These are phyloP conservation scores for Clostera curtula DNA, from an alignment of 2,888 invertebrate genomes.

Conservation along the genomic window DNA sequence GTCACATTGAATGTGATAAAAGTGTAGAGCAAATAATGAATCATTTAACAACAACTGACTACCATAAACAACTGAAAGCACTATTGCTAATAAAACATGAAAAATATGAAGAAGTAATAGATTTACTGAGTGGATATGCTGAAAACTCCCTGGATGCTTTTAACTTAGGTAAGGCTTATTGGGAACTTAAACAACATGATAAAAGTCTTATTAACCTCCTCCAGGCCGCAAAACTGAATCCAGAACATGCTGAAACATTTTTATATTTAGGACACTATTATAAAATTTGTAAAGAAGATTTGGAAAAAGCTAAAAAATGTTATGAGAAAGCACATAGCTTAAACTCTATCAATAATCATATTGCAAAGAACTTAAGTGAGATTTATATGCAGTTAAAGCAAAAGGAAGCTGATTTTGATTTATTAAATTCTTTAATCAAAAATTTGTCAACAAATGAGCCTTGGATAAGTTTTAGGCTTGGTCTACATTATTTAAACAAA, in stretches of 20 bases:
- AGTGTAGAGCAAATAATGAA: constrained; percentile 36
- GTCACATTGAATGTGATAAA: constrained; percentile 49
- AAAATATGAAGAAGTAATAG: constrained; percentile 71
- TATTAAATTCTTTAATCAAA: constrained; percentile 69
- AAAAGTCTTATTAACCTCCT: constrained; percentile 78
- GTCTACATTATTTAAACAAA: constrained; percentile 84
- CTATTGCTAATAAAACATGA: constrained; percentile 62
- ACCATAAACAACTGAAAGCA: constrained; percentile 61
- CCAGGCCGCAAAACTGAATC: constrained; percentile 82
- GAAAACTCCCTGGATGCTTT: constrained; percentile 70
- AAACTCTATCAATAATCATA: constrained; percentile 78
- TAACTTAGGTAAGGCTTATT: constrained; percentile 76
- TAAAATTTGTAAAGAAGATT: constrained; percentile 74
- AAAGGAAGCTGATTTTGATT: constrained; percentile 77
- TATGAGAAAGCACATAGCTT: constrained; percentile 88
- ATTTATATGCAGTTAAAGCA: constrained; percentile 81
- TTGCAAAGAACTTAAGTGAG: constrained; percentile 84
- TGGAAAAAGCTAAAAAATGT: constrained; percentile 86
- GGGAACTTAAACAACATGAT: constrained; percentile 73
- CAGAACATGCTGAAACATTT: constrained; percentile 84
- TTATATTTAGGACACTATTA: constrained; percentile 86
- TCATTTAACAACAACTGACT: constrained; percentile 37
- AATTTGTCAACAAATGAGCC: constrained; percentile 69
- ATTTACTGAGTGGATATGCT: constrained; percentile 56
- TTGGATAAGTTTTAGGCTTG: constrained; percentile 90